Conservation (phyloP, 2,113 vertebrate genomes). For the Brachyhypopomus gauderio region DNA sequence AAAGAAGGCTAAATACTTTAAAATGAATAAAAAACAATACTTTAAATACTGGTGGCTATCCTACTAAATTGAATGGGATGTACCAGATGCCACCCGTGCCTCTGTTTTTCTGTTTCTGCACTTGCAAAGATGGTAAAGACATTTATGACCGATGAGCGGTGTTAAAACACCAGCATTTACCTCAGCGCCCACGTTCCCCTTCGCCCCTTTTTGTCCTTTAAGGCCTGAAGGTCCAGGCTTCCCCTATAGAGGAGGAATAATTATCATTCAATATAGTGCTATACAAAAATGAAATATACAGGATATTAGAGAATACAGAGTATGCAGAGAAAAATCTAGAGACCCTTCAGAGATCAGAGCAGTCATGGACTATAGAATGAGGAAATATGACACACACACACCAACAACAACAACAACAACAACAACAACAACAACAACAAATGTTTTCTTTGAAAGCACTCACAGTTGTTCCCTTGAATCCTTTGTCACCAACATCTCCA, state of each 20-base stretch:
- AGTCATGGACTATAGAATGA: too few species aligned
- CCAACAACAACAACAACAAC: neutral
- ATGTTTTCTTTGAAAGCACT: constrained; percentile 41
- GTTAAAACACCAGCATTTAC: constrained; percentile 47
- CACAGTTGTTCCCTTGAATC: constrained; percentile 63
- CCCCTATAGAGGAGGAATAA: constrained; percentile 57
- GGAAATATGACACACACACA: too few species aligned
- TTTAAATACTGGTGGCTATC: too few species aligned
- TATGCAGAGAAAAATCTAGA: too few species aligned
- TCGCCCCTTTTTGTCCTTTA: constrained; percentile 63
- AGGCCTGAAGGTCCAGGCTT: constrained; percentile 29
- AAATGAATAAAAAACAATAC: too few species aligned
- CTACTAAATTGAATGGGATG: too few species aligned
- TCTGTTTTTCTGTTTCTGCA: neutral
- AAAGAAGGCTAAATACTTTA: too few species aligned
- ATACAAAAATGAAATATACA: too few species aligned
- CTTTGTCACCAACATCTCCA: constrained; percentile 62
- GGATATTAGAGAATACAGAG: too few species aligned
- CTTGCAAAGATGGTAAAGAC: neutral
- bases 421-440: neutral
- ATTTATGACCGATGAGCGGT: neutral
- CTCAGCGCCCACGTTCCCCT: constrained; percentile 60
- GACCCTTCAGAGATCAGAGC: too few species aligned
- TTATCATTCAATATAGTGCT: too few species aligned
- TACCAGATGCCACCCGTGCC: too few species aligned